Base-by-base conservation (phyloP, 1,140 invertebrate genomes). In the Battus philenor region DNA sequence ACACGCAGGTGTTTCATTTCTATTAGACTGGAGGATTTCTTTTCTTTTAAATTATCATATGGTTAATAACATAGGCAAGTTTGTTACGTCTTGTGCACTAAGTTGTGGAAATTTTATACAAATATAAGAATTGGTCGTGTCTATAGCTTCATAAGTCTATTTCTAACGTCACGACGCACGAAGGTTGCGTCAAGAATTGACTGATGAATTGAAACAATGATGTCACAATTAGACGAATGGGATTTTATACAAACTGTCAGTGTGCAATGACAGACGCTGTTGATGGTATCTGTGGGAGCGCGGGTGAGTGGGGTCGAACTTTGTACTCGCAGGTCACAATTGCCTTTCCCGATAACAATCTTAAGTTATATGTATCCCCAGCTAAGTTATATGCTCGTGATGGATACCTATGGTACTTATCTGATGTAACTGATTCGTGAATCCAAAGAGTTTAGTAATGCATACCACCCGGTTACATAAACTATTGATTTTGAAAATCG, bases 121-220 rank as follows among this genome's bases (percentile, higher is more conserved):
- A n/a, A n/a, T n/a, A n/a, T n/a, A n/a, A n/a, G n/a, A n/a, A 20
- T 2, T 20, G 2, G 18, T 3, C 18, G 18, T 18, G 38, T 41
- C 38, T 41, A n/a, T 29, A 4, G n/a, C 4, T 54, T 48, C 17
- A 46, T 43, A 53, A 47, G 20, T 32, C 52, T 59, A 45, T 41
- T 16, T 8, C 49, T 2, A 58, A 56, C 50, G 18, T 4, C 53
- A 59, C 49, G 58, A 50, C 54, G 47, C 33, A 45, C 53, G 54
- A 63, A 71, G 68, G 68, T 52, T 62, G 52, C 58, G 51, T 71
- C 65, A 69, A 60, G 53, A 56, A 32, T 48, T 61, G 64, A 65
- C 60, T 74, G 68, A 74, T 74, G 70, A 74, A 69, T 72, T 70
- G 66, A 70, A 68, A 65, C 66, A 72, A 68, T 71, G 73, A 77